phyloP scores from a whole-genome alignment of 1,140 invertebrate species.

The Pogonomyrmex californicus region DNA sequence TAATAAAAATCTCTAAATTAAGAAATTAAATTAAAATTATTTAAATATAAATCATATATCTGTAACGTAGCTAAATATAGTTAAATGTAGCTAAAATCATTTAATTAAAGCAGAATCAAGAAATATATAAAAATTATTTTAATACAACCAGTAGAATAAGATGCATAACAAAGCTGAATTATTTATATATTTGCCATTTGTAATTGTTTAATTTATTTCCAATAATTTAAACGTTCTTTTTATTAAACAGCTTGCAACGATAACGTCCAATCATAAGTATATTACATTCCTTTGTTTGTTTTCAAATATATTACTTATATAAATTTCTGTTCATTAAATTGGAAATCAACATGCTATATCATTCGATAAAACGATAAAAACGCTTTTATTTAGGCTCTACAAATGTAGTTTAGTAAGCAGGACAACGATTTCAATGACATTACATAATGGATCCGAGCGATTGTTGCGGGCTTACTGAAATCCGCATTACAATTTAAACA shows the following conservation, averaged over 20 bases:
- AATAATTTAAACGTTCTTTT: conserved; percentile 2
- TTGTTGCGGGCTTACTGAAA: conserved; percentile 64
- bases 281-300: neutral
- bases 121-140: conserved; percentile 23
- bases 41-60: conserved; percentile 1
- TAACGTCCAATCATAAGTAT: neutral
- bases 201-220: conserved; percentile 29
- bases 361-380: conserved; percentile 7
- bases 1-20: neutral
- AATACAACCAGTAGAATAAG: neutral
- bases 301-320: conserved; percentile 23
- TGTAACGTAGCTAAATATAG: neutral
- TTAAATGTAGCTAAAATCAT: neutral
- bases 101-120: neutral
- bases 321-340: conserved; percentile 40
- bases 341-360: conserved; percentile 2
- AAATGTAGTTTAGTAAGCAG: conserved; percentile 78
- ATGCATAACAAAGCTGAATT: neutral
- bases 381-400: conserved; percentile 38
- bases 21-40: neutral
- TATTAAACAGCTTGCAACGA: neutral
- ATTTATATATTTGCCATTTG: conserved; percentile 32
- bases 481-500: conserved; percentile 78
- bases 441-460: conserved; percentile 77
- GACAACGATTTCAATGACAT: conserved; percentile 75